Conservation (phyloP, 2,797 vertebrate genomes). For the Alcedo atthis region DNA sequence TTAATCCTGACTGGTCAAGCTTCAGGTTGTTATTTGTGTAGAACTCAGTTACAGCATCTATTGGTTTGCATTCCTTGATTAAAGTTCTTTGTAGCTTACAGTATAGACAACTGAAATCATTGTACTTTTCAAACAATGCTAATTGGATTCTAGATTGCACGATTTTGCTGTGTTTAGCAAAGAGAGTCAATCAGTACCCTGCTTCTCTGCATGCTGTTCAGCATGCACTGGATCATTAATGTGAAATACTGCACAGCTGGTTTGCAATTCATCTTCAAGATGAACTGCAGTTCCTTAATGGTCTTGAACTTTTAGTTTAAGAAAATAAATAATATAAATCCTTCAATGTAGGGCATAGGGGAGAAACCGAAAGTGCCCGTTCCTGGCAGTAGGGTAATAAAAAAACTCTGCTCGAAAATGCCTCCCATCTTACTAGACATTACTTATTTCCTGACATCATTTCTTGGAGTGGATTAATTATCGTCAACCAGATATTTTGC, state of each 20-base stretch:
- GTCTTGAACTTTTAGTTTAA: constrained; percentile 66
- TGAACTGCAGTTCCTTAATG: constrained; percentile 62
- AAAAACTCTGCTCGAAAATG: constrained; percentile 36
- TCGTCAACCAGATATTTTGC: neutral
- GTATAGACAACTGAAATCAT: neutral
- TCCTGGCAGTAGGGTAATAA: constrained; percentile 48
- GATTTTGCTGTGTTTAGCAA: constrained; percentile 29
- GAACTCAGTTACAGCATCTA: neutral
- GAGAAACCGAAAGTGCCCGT: constrained; percentile 16
- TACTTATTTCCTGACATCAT: constrained; percentile 42
- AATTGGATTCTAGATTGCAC: constrained; percentile 3
- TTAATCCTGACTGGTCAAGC: neutral
- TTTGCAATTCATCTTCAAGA: constrained; percentile 64
- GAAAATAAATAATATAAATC: constrained; percentile 70
- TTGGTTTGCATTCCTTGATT: constrained; percentile 19
- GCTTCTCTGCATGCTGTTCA: constrained; percentile 10
- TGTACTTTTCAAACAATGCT: neutral
- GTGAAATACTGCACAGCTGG: constrained; percentile 51
- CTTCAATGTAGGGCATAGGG: neutral
- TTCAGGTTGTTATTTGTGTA: neutral
- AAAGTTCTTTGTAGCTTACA: neutral
- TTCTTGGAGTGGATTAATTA: constrained; percentile 13
- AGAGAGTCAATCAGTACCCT: neutral
- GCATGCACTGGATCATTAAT: constrained; percentile 1
- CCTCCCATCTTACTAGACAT: constrained; percentile 7